Base-by-base conservation (phyloP, 1,140 invertebrate species). In the Ptiloglossa arizonensis region DNA sequence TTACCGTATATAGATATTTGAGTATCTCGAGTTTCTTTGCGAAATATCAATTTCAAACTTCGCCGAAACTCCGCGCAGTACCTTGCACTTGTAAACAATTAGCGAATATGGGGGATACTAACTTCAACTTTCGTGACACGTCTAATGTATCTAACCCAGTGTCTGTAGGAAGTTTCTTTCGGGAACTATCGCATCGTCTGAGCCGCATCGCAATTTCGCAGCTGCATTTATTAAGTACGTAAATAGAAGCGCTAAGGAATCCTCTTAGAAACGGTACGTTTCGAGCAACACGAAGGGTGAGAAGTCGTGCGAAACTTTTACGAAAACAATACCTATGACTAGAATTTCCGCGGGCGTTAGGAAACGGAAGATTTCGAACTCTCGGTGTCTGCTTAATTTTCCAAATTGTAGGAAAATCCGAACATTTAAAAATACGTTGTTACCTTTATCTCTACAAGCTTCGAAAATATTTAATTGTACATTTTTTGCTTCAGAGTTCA, bases 31-130 rank as follows among this genome's bases (percentile, higher is more conserved):
- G 73, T 75, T 75, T 75, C 73, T 68, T 75, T 68, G 52, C 29
- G 41, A 68, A 68, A 59, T 75, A 75, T 74, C 73, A 68, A 66
- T 68, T 75, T 75, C 73, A 68, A 68, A 75, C 52, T 75, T 75
- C 4, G 11, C 5, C 15, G n/a, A 32, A 75, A 75, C 63, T 68
- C 11, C 38, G 5, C 41, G 24, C 17, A 17, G 64, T 41, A 48
- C 59, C 29, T 38, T 22, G 13, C 38, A 29, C 57, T 68, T 64
- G 29, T 68, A 75, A 75, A 75, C 64, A 75, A 68, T 75, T 75
- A 75, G 64, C 41, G 41, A 67, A 57, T 66, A 56, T 32, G 11
- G 46, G 19, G 62, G 62, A 57, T 75, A n/a, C n/a, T n/a, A 67
- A 44, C 38, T 68, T 41, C 24, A 57, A 38, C 9, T 57, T 59